Base-by-base conservation (phyloP, 1,140 invertebrate species). In the Diachasma alloeum region DNA sequence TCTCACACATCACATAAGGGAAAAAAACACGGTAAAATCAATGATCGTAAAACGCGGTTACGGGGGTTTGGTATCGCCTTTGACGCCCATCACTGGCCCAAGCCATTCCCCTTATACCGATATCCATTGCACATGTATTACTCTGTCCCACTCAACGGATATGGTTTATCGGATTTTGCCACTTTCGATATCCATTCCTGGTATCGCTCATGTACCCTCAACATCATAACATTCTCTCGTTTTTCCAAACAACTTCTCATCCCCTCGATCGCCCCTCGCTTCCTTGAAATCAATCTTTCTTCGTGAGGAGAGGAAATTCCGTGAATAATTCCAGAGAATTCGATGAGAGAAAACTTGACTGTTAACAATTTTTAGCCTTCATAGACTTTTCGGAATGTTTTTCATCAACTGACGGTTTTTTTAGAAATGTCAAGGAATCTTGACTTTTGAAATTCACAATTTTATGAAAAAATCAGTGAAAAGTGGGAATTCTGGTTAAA, bases 21-120 rank as follows among this genome's bases (percentile, higher is more conserved):
- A 3, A 26, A 63, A 63, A 26, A 63, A n/a, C 0, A 22, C 48
- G 13, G 48, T 73, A 74, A 78, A 80, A 80, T 80, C 79, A 75
- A 80, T 80, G 76, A 77, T 80, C 46, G 79, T n/a, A 59, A 69
- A 80, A 80, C 70, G 76, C 79, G 79, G 79, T 80, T 80, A 80
- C 76, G 74, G 36, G 79, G 76, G 46, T 78, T 59, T 46, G 48
- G 70, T 56, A 69, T 66, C 71, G 72, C 71, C 73, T 76, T 76
- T 76, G 74, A 76, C 69, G 75, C 56, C 31, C 63, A 75, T 44
- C 73, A 37, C 9, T 37, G 31, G 66, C 13, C 9, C 31, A 37
- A 37, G 31, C 36, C 66, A 17, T 68, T 71, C 69, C 48, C 36
- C 72, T 72, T 46, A 53, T 71, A 76, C 66, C 39, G 59, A 53